Evolutionary conservation across 2,113 vertebrate genomes (phyloP).

Genomic region (Pelecanoides urinatrix): DNA sequence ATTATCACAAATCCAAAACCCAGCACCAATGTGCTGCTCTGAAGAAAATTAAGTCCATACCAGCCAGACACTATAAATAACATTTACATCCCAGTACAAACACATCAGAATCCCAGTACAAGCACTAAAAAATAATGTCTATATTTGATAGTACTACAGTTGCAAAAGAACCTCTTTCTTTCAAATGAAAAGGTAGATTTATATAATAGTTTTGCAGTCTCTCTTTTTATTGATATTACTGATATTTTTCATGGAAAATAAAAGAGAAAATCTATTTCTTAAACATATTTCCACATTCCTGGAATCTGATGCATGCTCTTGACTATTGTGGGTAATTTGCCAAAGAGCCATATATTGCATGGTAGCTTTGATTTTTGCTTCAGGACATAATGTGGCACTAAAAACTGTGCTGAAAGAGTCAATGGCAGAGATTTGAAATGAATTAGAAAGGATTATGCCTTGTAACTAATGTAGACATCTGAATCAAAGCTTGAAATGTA

Average conservation of each 20-base stretch:
- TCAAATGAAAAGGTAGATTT: not conserved
- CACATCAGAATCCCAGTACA: not conserved
- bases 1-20: not conserved
- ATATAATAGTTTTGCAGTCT: not conserved
- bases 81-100: not conserved
- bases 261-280: not conserved
- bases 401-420: not conserved
- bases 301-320: not conserved
- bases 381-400: not conserved
- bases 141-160: not conserved
- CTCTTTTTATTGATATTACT: not conserved
- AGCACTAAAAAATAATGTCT: not conserved
- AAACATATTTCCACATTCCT: not conserved
- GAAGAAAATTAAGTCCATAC: not conserved
- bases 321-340: not conserved
- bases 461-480: not conserved
- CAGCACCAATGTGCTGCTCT: not conserved
- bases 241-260: not conserved
- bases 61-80: not conserved
- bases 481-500: conserved; percentile 17
- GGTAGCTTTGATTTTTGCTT: not conserved
- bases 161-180: not conserved
- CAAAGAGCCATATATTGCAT: not conserved
- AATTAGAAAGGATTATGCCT: not conserved
- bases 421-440: not conserved